These are phyloP conservation scores for Aphyosemion australe DNA, from an alignment of 2,113 vertebrate genomes.

Conservation along the genomic window DNA sequence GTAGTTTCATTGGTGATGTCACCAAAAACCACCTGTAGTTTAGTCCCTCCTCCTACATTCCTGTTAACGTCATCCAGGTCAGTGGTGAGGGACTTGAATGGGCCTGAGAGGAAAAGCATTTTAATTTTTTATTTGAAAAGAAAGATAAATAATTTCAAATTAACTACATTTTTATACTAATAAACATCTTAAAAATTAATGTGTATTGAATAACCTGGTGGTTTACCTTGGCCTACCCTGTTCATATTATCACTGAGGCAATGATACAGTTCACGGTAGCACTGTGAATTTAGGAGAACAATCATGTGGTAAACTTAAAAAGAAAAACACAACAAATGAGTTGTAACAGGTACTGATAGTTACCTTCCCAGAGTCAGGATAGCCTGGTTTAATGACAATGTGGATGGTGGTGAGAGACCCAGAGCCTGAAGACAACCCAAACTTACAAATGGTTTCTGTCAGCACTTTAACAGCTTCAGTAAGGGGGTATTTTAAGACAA, in stretches of 20 bases:
- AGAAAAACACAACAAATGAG: too few species aligned
- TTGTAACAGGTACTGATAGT: too few species aligned
- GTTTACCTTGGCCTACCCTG: conserved; percentile 47
- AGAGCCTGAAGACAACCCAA: too few species aligned
- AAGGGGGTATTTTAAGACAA: conserved; percentile 32
- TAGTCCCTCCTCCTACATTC: conserved; percentile 27
- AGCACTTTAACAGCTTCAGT: conserved; percentile 56
- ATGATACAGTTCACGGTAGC: conserved; percentile 34
- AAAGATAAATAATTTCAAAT: background rate
- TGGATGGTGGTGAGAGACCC: too few species aligned
- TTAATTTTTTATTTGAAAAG: background rate
- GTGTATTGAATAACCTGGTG: too few species aligned
- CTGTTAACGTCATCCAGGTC: conserved; percentile 59
- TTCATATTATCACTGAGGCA: conserved; percentile 46
- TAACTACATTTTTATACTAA: too few species aligned
- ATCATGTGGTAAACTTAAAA: too few species aligned
- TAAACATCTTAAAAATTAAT: too few species aligned
- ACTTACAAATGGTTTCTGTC: conserved; percentile 35
- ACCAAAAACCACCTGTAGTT: conserved; percentile 65
- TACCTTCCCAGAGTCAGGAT: too few species aligned
- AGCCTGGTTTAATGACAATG: too few species aligned
- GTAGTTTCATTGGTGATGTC: conserved; percentile 74
- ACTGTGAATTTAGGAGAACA: too few species aligned
- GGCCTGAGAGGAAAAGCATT: conserved; percentile 10
- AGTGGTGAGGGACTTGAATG: conserved; percentile 54